Base-by-base conservation (phyloP, 2,113 vertebrate genomes). In the Motacilla tschutschensis region DNA sequence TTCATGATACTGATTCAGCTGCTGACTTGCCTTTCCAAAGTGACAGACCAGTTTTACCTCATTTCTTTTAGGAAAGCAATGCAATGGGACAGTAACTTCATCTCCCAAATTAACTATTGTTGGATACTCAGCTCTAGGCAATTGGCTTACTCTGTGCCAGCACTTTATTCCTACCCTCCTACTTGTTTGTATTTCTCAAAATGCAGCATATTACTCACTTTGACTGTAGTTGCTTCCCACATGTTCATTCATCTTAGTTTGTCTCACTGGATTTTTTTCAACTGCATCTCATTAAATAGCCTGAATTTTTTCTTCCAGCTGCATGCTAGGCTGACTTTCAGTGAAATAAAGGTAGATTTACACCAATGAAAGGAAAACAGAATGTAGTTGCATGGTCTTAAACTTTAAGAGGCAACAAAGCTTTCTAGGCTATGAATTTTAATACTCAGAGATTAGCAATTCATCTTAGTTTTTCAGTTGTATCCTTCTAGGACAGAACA, bases 21-120 rank as follows among this genome's bases (percentile, higher is more conserved):
- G 53, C 43, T 85, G 33, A 38, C 73, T 43, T 72, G 79, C 40
- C 55, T 91, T 88, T 67, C 38, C 60, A 18, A 95, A 92, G 70
- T 67, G 83, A 90, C 62, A 66, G 79, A 91, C 92, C 80, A 79
- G 91, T 93, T 96, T 92, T 96, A 95, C 51, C 93, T 94, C 7
- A 70, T 93, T 94, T 90, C 79, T 93, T 94, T 89, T 36, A 90
- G 78, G 87, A 93, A 94, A 87, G 87, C 20, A 72, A 92, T 48
- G 53, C 58, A 71, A 87, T 31, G 53, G 74, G 64, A 85, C 44
- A 86, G 87, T 24, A 88, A 38, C n/a, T 95, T 92, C 73, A 93
- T 83, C 66, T 89, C 21, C 35, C 31, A 4, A 38, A 70, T 88
- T 73, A 93, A 83, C 65, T 71, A 44, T 8, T 87, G 80, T 57